These are phyloP conservation scores for Cynoglossus semilaevis DNA, from an alignment of 2,113 vertebrate genomes.

Conservation along the genomic window DNA sequence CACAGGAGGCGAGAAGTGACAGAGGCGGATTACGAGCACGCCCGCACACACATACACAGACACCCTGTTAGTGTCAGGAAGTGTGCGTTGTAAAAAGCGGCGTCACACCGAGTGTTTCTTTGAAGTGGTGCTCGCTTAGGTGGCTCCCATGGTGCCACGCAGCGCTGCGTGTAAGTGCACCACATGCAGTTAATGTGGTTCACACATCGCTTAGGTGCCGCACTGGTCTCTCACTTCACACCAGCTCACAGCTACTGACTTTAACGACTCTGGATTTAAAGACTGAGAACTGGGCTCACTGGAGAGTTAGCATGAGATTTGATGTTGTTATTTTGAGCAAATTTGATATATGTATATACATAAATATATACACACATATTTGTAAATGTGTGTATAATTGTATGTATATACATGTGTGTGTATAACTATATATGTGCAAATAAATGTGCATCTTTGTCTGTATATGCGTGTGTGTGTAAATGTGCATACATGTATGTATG, in stretches of 20 bases:
- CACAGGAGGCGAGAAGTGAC: slow-evolving; percentile 54
- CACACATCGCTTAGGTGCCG: slow-evolving; percentile 51
- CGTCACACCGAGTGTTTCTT: slow-evolving; percentile 53
- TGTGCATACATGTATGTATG: too few species aligned
- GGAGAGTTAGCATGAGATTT: slow-evolving; percentile 9
- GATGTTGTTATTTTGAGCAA: not conserved
- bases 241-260: slow-evolving; percentile 34
- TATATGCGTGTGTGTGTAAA: too few species aligned
- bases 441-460: too few species aligned
- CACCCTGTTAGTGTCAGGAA: slow-evolving; percentile 69
- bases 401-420: too few species aligned
- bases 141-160: slow-evolving; percentile 46
- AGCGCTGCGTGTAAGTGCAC: slow-evolving; percentile 33
- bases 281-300: slow-evolving; percentile 9
- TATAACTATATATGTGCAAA: too few species aligned
- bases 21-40: slow-evolving; percentile 23
- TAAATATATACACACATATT: too few species aligned
- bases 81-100: slow-evolving; percentile 59
- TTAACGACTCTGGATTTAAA: slow-evolving; percentile 10
- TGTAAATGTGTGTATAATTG: too few species aligned
- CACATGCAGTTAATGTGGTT: slow-evolving; percentile 53
- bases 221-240: slow-evolving; percentile 40
- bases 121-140: slow-evolving; percentile 54
- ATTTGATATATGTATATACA: too few species aligned
- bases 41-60: slow-evolving; percentile 22